Percentiles rank a stretch among this genome's conserved stretches.
phyloP scores from a whole-genome alignment of 2,797 vertebrate genomes.

The Aselliscus stoliczkanus region DNA sequence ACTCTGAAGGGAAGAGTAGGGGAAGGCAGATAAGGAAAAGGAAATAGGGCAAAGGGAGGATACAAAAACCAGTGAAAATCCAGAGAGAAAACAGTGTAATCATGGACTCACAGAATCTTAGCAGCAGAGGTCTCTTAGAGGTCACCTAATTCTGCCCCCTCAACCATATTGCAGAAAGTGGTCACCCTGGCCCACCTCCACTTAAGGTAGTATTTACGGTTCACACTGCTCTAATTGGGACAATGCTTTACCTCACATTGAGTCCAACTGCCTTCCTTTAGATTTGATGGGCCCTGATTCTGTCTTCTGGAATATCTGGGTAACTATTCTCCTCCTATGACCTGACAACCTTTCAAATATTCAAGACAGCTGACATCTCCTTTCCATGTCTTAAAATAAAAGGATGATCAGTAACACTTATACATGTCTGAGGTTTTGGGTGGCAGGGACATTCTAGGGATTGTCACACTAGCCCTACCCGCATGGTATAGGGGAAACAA shows the following conservation, averaged over 20 bases:
- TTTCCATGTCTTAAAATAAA: not conserved
- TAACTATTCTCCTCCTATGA: not conserved
- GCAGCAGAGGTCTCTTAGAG: not conserved
- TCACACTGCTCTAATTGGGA: too few relatives aligned
- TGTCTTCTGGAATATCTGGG: not conserved
- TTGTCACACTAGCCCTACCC: not conserved
- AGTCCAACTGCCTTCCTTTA: not conserved
- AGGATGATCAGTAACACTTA: not conserved
- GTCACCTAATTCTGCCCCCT: not conserved
- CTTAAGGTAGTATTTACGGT: rapidly evolving
- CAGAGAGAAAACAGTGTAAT: not conserved
- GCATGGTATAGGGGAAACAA: not conserved
- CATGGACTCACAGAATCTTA: not conserved
- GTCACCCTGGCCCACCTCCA: not conserved
- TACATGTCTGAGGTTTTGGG: not conserved
- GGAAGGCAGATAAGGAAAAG: not conserved
- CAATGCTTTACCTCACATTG: not conserved
- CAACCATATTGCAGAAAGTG: not conserved
- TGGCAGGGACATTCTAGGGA: not conserved
- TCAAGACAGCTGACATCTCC: not conserved
- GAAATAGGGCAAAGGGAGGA: not conserved
- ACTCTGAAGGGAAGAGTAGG: not conserved
- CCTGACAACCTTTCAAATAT: not conserved
- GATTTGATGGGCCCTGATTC: not conserved
- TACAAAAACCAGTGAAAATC: not conserved